A percentile compares a stretch with the other conserved stretches of the same genome.
Conservation (phyloP, 1,140 invertebrate species). For the Drosophila santomea region DNA sequence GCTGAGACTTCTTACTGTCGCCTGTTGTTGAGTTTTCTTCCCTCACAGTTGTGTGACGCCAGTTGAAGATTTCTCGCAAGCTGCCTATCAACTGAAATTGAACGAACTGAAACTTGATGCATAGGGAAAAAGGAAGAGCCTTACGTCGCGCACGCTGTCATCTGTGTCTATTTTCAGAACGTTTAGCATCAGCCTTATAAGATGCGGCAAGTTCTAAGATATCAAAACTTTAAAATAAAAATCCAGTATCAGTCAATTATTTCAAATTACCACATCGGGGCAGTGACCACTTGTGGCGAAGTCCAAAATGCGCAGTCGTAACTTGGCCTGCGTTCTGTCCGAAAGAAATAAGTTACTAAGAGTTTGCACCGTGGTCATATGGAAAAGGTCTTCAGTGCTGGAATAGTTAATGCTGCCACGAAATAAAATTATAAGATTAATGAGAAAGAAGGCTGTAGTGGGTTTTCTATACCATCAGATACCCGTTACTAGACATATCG, state of each 20-base stretch:
- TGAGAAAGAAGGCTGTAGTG: too few species aligned
- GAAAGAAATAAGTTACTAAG: conserved; percentile 70
- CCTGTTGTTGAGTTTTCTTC: conserved; percentile 13
- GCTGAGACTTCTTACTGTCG: conserved; percentile 54
- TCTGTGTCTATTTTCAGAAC: conserved; percentile 70
- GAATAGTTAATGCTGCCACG: conserved; percentile 65
- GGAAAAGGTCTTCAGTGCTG: conserved; percentile 65
- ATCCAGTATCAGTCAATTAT: not conserved
- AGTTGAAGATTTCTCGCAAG: conserved; percentile 71
- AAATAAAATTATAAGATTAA: not conserved
- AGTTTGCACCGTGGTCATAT: conserved; percentile 62
- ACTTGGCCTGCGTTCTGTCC: conserved; percentile 47
- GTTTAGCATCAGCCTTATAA: conserved; percentile 73
- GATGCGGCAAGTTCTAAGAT: conserved; percentile 56
- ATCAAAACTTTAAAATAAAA: not conserved
- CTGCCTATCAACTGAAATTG: conserved; percentile 61
- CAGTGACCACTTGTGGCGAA: conserved; percentile 70
- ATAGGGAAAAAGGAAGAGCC: not conserved
- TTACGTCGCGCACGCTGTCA: conserved; percentile 65
- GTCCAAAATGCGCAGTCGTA: conserved; percentile 62
- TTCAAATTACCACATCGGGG: conserved; percentile 41
- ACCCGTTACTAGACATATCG: too few species aligned
- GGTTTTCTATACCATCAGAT: too few species aligned
- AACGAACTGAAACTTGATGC: not conserved
- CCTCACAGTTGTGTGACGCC: conserved; percentile 21